Evolutionary conservation across 2,113 vertebrate genomes (phyloP), one percentile per base, ranked within the genome.

Genomic region (Ovis canadensis): DNA sequence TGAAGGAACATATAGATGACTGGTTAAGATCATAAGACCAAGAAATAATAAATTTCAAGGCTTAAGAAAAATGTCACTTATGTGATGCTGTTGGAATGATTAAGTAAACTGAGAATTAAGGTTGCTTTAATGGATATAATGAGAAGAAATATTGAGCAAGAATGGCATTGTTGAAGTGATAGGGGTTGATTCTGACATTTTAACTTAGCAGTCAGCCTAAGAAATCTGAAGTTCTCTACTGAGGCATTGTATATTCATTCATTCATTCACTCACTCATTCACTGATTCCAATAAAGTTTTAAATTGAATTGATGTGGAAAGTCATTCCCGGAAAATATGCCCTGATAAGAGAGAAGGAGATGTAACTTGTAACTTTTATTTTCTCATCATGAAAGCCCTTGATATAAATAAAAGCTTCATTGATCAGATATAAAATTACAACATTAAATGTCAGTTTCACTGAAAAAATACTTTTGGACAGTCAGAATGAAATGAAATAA

Each of bases 401-500:
- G 94, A 94, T 96, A 97, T 97, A 98, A 98, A 97, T 97, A 97
- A 98, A 97, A 94, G 88, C 86, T 96, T 97, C 97, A 98, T 98
- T 98, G 98, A 98, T 98, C 91, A 97, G 91, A 97, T 97, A 96
- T 91, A 97, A 97, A 98, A 98, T 97, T 96, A 97, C 86, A 97
- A 64, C 94, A 95, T 98, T 98, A 97, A 95, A 94, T 98, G 97
- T 96, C 96, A 97, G 96, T 74, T 95, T 97, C 91, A 94, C 86
- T 97, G 71, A 92, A 94, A 94, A 94, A 94, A 88, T 80, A 33
- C 83, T 60, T 89, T 50, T 71, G 91, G 96, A 90, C 60, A 88
- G 57, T 67, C 77, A 81, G 67, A 91, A 91, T 87, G 52, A 21
- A 97, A 90, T 97, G 52, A 91, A 95, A 93, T 93, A 94, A 97